Evolutionary conservation across 2,888 invertebrate species (phyloP).

Genomic region (Mythimna vitellina): DNA sequence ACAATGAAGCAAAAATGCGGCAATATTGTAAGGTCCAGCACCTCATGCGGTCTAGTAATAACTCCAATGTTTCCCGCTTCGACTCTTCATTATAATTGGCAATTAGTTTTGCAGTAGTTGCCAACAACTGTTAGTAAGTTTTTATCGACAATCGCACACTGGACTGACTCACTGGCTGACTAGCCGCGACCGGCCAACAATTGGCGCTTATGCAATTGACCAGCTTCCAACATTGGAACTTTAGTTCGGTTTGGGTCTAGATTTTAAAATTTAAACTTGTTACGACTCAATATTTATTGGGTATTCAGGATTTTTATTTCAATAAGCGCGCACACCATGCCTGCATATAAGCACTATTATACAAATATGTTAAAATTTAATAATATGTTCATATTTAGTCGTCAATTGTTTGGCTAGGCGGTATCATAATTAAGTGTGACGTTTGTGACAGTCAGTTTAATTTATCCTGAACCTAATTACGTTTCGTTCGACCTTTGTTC

Average conservation of each 20-base stretch:
- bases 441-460: neutral
- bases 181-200: constrained; percentile 73
- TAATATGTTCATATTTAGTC: constrained; percentile 9
- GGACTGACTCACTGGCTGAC: constrained; percentile 75
- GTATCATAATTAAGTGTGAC: neutral
- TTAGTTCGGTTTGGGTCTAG: constrained; percentile 53
- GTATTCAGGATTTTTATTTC: constrained; percentile 1
- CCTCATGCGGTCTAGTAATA: constrained; percentile 30
- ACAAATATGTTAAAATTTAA: neutral
- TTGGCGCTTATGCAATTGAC: constrained; percentile 85
- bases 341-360: neutral
- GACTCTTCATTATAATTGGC: constrained; percentile 73
- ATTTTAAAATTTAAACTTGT: constrained; percentile 33
- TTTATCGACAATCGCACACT: constrained; percentile 76
- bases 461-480: constrained; percentile 37
- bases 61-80: constrained; percentile 41
- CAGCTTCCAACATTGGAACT: constrained; percentile 73
- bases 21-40: constrained; percentile 39
- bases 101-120: constrained; percentile 79
- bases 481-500: constrained; percentile 26
- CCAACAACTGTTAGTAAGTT: constrained; percentile 76
- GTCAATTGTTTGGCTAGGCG: constrained; percentile 1
- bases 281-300: constrained; percentile 1
- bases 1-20: constrained; percentile 54
- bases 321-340: neutral